Evolutionary conservation across 2,888 invertebrate genomes (phyloP), one percentile per base, ranked within the genome.

Genomic region (Cepaea hortensis): DNA sequence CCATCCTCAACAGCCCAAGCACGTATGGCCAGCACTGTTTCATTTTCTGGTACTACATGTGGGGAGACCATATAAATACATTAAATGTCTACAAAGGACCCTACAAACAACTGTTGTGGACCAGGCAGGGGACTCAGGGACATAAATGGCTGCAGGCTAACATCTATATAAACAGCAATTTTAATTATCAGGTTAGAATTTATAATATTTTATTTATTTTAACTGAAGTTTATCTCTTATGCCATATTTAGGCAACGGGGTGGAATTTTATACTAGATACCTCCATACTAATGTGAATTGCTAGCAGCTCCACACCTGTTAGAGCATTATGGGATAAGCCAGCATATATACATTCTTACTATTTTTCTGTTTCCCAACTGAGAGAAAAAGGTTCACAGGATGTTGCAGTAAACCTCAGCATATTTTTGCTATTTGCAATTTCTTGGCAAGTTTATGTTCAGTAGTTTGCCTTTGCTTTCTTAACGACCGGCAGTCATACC

Each of bases 41-140:
- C 20, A 89, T 88, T 6, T 91, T 93, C 90, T 93, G 91, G 91
- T 93, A 92, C 88, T 90, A 92, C 88, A 93, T 93, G 93, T 93
- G 92, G 87, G 93, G 93, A 0, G 88, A 89, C 48, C 90, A 91
- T 81, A 89, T 93, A 20, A 91, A 90, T n/a, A 81, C 86, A 5
- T 91, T 93, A 3, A 93, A 92, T 88, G 91, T 93, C 3, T 93
- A 93, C 93, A 92, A 84, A 90, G 93, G 73, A 88, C 90, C 20
- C 92, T 92, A 81, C 90, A 65, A 90, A 90, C 85, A 90, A 88
- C 90, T 91, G 3, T 82, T 92, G n/a, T 93, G 92, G 89, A 89
- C 90, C 5, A 88, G 90, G 73, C 84, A 86, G 23, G 91, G 91
- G 35, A 91, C 91, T 18, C 91, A 92, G 81, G 92, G 92, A 11